Evolutionary conservation across 1,140 invertebrate species (phyloP).

Genomic region (Lasaia peninsularis): DNA sequence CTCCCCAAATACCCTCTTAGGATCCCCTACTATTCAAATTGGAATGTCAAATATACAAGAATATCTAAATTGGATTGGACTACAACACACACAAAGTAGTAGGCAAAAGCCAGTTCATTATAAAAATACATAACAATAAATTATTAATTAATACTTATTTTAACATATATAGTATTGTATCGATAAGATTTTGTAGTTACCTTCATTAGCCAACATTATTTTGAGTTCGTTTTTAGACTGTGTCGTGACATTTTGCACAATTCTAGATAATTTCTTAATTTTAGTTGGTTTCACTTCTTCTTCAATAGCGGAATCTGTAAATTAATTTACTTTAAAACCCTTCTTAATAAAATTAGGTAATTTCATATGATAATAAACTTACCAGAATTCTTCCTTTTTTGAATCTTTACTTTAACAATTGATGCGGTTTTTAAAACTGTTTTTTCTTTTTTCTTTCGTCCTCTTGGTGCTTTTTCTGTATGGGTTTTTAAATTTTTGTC

Average conservation of each 20-base stretch:
- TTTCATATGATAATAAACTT: neutral
- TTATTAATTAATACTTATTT: too few species aligned
- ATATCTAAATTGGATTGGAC: too few species aligned
- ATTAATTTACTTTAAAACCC: neutral
- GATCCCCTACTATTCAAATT: too few species aligned
- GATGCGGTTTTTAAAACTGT: neutral
- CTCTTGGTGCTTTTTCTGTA: neutral
- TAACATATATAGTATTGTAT: too few species aligned
- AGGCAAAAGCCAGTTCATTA: too few species aligned
- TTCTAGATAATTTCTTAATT: conserved; percentile 4
- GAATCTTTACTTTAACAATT: neutral
- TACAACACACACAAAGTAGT: too few species aligned
- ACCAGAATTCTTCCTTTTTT: conserved; percentile 4
- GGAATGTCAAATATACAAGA: too few species aligned
- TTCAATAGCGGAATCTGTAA: neutral
- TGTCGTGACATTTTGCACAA: neutral
- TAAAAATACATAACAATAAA: too few species aligned
- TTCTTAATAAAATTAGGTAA: neutral
- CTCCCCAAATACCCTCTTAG: too few species aligned
- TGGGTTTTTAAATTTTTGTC: neutral
- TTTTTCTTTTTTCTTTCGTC: neutral
- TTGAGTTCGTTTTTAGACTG: conserved; percentile 22
- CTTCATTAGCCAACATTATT: conserved; percentile 43
- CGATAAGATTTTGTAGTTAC: conserved; percentile 19
- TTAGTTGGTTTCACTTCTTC: conserved; percentile 1